A percentile compares a stretch with the other conserved stretches of the same genome.
phyloP scores from a whole-genome alignment of 37 sponge, comb jelly and placozoan genomes.

The Haliclona indistincta region DNA sequence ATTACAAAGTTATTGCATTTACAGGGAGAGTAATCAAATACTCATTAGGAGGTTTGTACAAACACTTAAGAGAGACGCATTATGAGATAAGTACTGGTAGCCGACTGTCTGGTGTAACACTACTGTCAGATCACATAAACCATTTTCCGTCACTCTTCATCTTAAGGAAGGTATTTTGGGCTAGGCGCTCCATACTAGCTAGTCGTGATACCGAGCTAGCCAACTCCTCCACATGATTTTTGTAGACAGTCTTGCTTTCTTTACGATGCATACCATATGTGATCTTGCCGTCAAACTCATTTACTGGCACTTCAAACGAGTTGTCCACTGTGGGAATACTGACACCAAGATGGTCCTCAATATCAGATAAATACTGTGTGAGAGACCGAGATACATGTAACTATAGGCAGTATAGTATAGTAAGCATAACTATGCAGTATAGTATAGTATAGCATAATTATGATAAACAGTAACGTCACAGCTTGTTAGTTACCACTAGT shows the following conservation, averaged over 20 bases:
- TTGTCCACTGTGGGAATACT: conserved; percentile 65
- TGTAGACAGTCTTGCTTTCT: conserved; percentile 14
- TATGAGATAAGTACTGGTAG: too few species aligned
- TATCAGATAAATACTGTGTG: conserved; percentile 67
- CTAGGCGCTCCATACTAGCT: conserved; percentile 68
- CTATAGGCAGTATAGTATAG: neutral
- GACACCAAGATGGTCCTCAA: conserved; percentile 86
- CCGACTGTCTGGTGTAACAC: neutral
- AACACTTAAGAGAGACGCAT: too few species aligned
- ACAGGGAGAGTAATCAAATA: too few species aligned
- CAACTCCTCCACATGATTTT: conserved; percentile 71
- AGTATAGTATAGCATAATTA: neutral
- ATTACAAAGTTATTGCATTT: too few species aligned
- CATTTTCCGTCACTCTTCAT: conserved; percentile 20
- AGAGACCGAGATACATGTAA: neutral
- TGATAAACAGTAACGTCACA: neutral
- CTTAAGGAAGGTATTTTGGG: conserved; percentile 82
- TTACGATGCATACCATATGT: conserved; percentile 81
- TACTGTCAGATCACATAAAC: conserved; percentile 5
- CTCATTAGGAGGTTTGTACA: too few species aligned
- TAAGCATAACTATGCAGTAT: neutral
- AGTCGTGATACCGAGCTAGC: conserved; percentile 77
- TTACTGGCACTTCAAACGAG: conserved; percentile 65
- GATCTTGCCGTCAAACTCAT: conserved; percentile 95
- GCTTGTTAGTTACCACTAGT: neutral